Evolutionary conservation across 2,113 vertebrate species (phyloP), one percentile per base, ranked within the genome.

Genomic region (Hypanus sabinus): DNA sequence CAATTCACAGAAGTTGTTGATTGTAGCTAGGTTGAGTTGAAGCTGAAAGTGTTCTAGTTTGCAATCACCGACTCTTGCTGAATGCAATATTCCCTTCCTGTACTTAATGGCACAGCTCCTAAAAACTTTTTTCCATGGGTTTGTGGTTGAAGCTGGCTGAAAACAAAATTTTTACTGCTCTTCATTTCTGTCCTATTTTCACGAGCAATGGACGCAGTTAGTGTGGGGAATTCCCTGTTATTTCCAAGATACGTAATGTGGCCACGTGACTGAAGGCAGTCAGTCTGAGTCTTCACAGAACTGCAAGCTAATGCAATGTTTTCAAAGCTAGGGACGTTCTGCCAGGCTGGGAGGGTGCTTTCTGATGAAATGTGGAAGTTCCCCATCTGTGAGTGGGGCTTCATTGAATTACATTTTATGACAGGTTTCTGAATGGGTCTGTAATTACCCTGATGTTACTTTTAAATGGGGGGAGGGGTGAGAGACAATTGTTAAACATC

Each of bases 181-280:
- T 68, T 33, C 5, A 65, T n/a, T 88, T 62, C 18, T 18, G n/a
- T 36, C 1, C 60, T 91, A 33, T 91, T 65, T 8, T 9, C 46
- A 36, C 33, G 87, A 68, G 87, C 27, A 33, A 22, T 91, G n/a
- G 0, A 62, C 62, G n/a, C 7, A 68, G 60, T 90, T 33, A 70
- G 10, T 92, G 18, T 71, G 18, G 88, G 88, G 65, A 92, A 92
- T 10, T 92, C 65, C 87, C 87, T 36, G 87, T 30, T 91, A 91
- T 91, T 91, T 91, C 88, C 88, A 68, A 36, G 62, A 68, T 68
- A 2, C 62, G 36, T 36, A 38, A 38, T 11, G 30, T 16, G 33
- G 60, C 5, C 62, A n/a, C 33, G n/a, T 90, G 57, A 60, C 87
- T 36, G 87, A 8, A 91, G 36, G 14, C 33, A 68, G n/a, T 12